Evolutionary conservation across 1,140 invertebrate genomes (phyloP).

Genomic region (Eufriesea mexicana): DNA sequence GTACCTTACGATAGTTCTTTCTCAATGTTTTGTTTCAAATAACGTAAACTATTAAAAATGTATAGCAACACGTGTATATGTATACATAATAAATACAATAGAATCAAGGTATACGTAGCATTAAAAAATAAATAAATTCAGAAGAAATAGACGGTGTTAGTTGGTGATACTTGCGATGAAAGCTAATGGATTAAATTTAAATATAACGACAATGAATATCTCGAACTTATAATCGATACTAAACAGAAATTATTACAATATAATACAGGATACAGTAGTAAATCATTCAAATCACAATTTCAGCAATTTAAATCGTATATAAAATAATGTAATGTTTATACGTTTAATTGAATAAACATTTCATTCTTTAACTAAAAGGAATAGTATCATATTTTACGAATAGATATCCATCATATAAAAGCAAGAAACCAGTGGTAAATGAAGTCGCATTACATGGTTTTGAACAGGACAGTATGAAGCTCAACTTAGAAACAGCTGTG

Average conservation of each 20-base stretch:
- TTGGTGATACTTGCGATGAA: neutral
- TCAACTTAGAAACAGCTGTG: constrained; percentile 81
- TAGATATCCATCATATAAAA: constrained; percentile 7
- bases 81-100: neutral
- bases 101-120: neutral
- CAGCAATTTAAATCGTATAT: neutral
- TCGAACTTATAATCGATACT: constrained; percentile 3
- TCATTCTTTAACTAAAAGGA: neutral
- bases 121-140: neutral
- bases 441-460: constrained; percentile 43
- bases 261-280: neutral
- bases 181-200: neutral
- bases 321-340: neutral
- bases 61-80: neutral
- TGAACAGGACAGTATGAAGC: constrained; percentile 76
- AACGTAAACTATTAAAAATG: neutral
- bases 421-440: constrained; percentile 44
- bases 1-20: neutral
- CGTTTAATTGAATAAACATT: neutral
- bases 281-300: neutral
- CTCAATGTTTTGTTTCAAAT: neutral
- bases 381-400: neutral
- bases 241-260: neutral
- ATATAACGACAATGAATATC: neutral
- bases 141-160: neutral